Conservation (phyloP, 2,888 invertebrate genomes). For the Exephanes ischioxanthus region DNA sequence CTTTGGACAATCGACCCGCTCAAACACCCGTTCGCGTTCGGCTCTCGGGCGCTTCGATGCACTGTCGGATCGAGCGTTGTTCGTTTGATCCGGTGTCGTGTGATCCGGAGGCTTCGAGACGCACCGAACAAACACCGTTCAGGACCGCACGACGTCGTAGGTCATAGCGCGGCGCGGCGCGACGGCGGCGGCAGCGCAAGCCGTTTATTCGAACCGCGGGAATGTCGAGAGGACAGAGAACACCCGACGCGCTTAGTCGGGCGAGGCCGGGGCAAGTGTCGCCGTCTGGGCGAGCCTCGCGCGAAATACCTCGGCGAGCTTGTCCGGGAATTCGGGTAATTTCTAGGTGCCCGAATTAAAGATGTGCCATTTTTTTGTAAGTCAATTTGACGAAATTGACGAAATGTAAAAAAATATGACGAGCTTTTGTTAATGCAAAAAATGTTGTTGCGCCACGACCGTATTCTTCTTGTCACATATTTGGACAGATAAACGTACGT, state of each 20-base stretch:
- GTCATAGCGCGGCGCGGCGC: conserved; percentile 23
- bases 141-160: conserved; percentile 37
- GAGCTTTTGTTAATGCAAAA: too few relatives aligned
- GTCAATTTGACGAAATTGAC: too few relatives aligned
- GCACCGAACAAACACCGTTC: conserved; percentile 22
- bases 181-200: conserved; percentile 23
- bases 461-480: too few relatives aligned
- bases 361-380: too few relatives aligned
- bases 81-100: background rate
- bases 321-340: background rate
- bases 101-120: background rate
- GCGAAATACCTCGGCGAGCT: background rate
- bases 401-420: too few relatives aligned
- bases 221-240: conserved; percentile 27
- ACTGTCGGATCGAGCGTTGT: too few relatives aligned
- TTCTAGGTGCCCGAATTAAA: too few relatives aligned
- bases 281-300: background rate
- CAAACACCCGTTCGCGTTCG: too few relatives aligned
- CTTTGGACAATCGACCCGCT: background rate
- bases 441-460: too few relatives aligned
- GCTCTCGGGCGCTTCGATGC: too few relatives aligned
- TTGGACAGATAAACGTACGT: too few relatives aligned
- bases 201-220: conserved; percentile 43
- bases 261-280: background rate
- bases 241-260: background rate